Evolutionary conservation across 2,113 vertebrate genomes (phyloP), one percentile per base, ranked within the genome.

Genomic region (Mirza zaza): DNA sequence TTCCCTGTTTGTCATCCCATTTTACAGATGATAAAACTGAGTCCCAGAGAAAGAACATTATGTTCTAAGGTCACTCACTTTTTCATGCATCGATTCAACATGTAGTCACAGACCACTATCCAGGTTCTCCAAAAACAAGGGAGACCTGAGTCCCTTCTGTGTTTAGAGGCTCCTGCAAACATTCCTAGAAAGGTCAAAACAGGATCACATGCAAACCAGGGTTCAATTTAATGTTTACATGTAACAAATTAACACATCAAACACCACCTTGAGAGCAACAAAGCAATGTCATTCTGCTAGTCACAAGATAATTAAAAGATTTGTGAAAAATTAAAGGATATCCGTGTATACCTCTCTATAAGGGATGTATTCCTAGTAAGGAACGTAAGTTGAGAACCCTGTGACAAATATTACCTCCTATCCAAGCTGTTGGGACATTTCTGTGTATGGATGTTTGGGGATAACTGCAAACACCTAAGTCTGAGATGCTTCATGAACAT

Each of bases 1-100:
- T 71, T 18, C 42, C 11, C 13, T 27, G 48, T 17, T 32, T n/a
- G 7, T 5, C 4, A 0, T 4, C 42, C 70, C 91, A 59, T 65
- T 79, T 50, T 36, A 67, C 55, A 83, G 90, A 36, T 21, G 52
- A 39, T 14, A 81, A 93, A 73, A 76, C 59, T 81, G 65, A 88
- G 91, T 23, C 77, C 65, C 39, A 15, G 48, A 81, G 65, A 71
- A 82, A 79, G 12, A 8, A 1, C 17, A 0, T 6, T 25, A 8
- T 65, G 59, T 59, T 59, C 27, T 50, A 13, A 50, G 36, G 21
- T n/a, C 70, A 4, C 23, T 48, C 10, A 8, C 27, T 50, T 55
- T 25, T 39, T 68, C 55, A 0, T 9, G 42, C 3, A 52, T 14
- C 82, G 36, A 5, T 25, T 50, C n/a, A 14, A 63, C 21, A 39